These are phyloP conservation scores for Amiota mariae DNA, from an alignment of 2,888 invertebrate species.

Conservation along the genomic window DNA sequence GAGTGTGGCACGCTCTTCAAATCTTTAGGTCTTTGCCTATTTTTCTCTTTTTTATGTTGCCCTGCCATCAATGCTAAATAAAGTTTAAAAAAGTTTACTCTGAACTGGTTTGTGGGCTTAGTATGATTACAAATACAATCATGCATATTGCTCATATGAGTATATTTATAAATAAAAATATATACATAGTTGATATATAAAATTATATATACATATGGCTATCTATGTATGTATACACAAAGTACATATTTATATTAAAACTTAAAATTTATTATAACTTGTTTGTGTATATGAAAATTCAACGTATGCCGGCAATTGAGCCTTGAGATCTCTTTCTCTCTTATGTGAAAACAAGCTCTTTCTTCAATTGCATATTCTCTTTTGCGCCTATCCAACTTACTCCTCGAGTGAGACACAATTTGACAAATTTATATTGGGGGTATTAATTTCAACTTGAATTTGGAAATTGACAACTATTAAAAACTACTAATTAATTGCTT, in stretches of 20 bases:
- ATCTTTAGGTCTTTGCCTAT: too few relatives aligned
- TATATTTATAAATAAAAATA: constrained; percentile 26
- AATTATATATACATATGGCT: not conserved
- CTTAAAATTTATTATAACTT: constrained; percentile 61
- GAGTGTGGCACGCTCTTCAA: not conserved
- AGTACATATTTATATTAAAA: constrained; percentile 49
- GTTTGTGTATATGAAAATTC: constrained; percentile 61
- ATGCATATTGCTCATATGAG: not conserved
- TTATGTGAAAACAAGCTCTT: not conserved
- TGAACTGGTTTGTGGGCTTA: constrained; percentile 20
- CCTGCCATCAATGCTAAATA: constrained; percentile 45
- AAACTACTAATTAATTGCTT: constrained; percentile 58
- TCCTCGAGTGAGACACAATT: constrained; percentile 33
- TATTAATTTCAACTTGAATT: constrained; percentile 41
- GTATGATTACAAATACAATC: constrained; percentile 33
- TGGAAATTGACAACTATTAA: constrained; percentile 51
- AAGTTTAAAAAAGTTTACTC: constrained; percentile 45
- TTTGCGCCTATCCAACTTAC: constrained; percentile 27
- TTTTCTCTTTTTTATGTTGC: not conserved
- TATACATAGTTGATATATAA: not conserved
- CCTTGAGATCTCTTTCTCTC: constrained; percentile 34
- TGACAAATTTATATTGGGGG: constrained; percentile 49
- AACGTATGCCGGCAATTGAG: constrained; percentile 16
- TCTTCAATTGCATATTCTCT: constrained; percentile 13
- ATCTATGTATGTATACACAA: constrained; percentile 32